Base-by-base conservation (phyloP, 2,113 vertebrate species). In the Scophthalmus maximus region DNA sequence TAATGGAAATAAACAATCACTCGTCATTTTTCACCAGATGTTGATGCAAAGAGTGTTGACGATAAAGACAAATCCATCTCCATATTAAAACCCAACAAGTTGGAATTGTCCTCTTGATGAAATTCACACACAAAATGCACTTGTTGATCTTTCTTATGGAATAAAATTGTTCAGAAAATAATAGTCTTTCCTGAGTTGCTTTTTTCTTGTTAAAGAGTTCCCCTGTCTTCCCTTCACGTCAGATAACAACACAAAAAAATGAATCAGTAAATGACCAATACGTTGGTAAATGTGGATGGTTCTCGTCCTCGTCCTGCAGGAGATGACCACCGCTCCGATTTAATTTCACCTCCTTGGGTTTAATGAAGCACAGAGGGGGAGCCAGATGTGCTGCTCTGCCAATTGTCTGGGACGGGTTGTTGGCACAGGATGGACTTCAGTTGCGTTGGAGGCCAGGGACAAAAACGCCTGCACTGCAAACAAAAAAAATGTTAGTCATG, bases 331-430 rank as follows among this genome's bases (percentile, higher is more conserved):
- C 60, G 78, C 62, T 67, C 50, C 36, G 10, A 15, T 74, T 67
- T 30, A 1, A 59, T 67, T 53, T 40, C 56, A 49, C 59, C 29
- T 63, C 42, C 34, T 52, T 25, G 5, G 5, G 57, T 49, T 46
- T 29, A 60, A 27, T 69, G 5, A 69, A 72, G 56, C 15, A 0
- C 62, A 1, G 20, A 0, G 29, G 75, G n/a, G 27, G 57, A 56
- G 42, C 61, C 59, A 50, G 30, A 36, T 64, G 29, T 72, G 67
- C 42, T 0, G 6, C 64, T 46, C 47, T 79, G 78, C 75, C 65
- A 60, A 61, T 63, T 9, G 26, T 68, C 14, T 9, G 0, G 46
- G 50, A 36, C 26, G 29, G 53, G 25, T 60, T 51, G 30, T 51
- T 67, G 56, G 52, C 75, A 44, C 53, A 3, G 26, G 14, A 5